Evolutionary conservation across 2,888 invertebrate species (phyloP), one percentile per base, ranked within the genome.

Genomic region (Clusia tigrina): DNA sequence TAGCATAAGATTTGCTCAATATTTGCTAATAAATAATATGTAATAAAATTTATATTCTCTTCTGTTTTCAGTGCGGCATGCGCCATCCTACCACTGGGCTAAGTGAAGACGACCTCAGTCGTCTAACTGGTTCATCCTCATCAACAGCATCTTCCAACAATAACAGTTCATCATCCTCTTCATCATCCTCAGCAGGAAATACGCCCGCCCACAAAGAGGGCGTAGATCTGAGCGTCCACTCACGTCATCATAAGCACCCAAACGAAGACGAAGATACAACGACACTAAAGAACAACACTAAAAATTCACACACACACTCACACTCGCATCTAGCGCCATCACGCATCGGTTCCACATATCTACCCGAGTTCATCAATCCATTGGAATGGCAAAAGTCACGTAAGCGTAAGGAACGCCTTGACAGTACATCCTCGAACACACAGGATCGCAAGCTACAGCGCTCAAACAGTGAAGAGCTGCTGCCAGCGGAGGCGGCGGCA

Each of bases 361-460:
- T 84, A 68, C 83, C 84, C 64, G 83, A 84, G 70, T 76, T 83
- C 73, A 83, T 84, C 59, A 83, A 84, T 71, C 82, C 83, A 46
- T 63, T 80, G 63, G 84, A 84, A 80, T 84, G 84, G 83, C 83
- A 83, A 68, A 83, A 81, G 74, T 82, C 87, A 42, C 83, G 88
- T 62, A 89, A 89, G 78, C 85, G 89, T 68, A 89, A 89, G 80
- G 89, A 89, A 77, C 85, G 89, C 52, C 87, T 88, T 73, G 89
- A 89, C 79, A 88, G 88, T 78, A 82, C 76, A 66, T 86, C 86
- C 67, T 87, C 87, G 25, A 81, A 85, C 60, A 86, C 85, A 54
- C 86, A 86, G 68, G 89, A 89, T 74, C 85, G 88, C 62, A 89
- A 89, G 78, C 85, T 88, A 63, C 86, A 87, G 67, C 85, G 88